Evolutionary conservation across 1,140 invertebrate species (phyloP).

Genomic region (Argopecten irradians): DNA sequence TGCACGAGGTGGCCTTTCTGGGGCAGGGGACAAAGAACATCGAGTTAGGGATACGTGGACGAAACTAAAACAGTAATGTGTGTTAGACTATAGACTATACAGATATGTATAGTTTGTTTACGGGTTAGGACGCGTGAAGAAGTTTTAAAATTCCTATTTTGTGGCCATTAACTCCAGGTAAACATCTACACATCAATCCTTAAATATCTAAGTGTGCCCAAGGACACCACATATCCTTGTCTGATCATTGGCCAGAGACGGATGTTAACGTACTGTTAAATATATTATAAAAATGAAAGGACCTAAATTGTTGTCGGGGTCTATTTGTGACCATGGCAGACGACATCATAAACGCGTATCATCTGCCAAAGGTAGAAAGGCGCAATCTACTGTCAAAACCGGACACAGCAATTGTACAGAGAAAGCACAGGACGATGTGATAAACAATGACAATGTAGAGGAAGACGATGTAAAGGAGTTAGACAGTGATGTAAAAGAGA

Average conservation of each 20-base stretch:
- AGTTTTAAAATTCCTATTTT: not conserved
- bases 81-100: not conserved
- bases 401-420: not conserved
- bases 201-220: not conserved
- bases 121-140: not conserved
- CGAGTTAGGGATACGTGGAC: not conserved
- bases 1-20: too few species aligned
- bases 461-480: not conserved
- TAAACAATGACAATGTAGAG: too few species aligned
- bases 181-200: not conserved
- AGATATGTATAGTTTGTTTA: not conserved
- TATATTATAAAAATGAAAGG: not conserved
- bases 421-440: too few species aligned
- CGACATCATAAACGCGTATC: not conserved
- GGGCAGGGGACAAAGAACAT: not conserved
- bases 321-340: slow-evolving; percentile 11
- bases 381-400: not conserved
- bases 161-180: not conserved
- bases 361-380: not conserved
- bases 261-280: not conserved
- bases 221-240: not conserved
- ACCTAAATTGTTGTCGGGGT: not conserved
- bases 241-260: not conserved
- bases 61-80: not conserved
- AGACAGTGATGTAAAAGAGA: not conserved